Conservation (phyloP, 1,140 invertebrate genomes). For the Lepidotrigona ventralis region DNA sequence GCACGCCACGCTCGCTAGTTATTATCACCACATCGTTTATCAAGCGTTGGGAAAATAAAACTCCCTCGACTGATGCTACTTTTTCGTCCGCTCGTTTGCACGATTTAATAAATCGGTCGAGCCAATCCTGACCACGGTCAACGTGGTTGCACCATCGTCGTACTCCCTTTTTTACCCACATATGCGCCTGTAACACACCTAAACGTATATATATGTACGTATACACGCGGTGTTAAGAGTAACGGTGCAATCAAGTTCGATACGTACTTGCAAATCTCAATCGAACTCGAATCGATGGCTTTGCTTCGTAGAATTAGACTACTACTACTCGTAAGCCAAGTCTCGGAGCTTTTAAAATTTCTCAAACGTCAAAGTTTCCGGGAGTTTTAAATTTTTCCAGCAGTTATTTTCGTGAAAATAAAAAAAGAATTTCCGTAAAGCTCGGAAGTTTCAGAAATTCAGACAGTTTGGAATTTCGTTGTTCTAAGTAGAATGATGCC, state of each 20-base stretch:
- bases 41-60: conserved; percentile 42
- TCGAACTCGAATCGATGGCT: not conserved
- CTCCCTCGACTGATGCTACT: conserved; percentile 19
- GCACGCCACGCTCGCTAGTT: not conserved
- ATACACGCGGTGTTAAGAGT: not conserved
- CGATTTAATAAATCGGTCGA: conserved; percentile 59
- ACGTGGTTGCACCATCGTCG: conserved; percentile 46
- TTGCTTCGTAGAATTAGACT: not conserved
- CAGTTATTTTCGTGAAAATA: too few relatives aligned
- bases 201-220: not conserved
- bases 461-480: too few relatives aligned
- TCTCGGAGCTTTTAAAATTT: not conserved
- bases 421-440: too few relatives aligned
- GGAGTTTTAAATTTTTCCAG: too few relatives aligned
- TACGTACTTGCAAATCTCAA: not conserved
- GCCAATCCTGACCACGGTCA: conserved; percentile 66
- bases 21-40: conserved; percentile 49
- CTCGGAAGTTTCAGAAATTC: too few relatives aligned
- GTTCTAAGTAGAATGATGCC: not conserved
- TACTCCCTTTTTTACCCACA: conserved; percentile 45
- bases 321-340: too few relatives aligned
- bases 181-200: not conserved
- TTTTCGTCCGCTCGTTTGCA: conserved; percentile 37
- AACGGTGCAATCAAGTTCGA: not conserved
- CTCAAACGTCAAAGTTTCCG: not conserved